These are phyloP conservation scores for Papilio demoleus DNA, from an alignment of 2,888 invertebrate genomes.

Conservation along the genomic window DNA sequence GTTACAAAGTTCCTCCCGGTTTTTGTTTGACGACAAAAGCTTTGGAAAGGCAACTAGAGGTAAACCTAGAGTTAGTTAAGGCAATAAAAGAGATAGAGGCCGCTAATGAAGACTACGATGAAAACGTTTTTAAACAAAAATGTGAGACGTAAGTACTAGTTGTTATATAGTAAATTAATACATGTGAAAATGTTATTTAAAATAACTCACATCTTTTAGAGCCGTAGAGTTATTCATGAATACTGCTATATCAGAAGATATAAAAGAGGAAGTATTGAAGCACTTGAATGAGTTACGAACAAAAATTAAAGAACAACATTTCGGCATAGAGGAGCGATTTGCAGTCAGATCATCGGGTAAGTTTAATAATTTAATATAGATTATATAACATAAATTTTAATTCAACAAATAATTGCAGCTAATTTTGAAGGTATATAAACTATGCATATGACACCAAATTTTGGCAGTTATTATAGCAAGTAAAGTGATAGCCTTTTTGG, in stretches of 20 bases:
- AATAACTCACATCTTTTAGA: conserved; percentile 64
- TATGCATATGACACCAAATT: too few relatives aligned
- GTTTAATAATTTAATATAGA: too few relatives aligned
- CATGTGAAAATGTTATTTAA: not conserved
- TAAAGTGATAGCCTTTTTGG: too few relatives aligned
- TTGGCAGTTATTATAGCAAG: too few relatives aligned
- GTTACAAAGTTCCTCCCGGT: conserved; percentile 86
- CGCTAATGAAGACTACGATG: conserved; percentile 76
- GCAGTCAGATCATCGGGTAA: conserved; percentile 86
- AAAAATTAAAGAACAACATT: conserved; percentile 57
- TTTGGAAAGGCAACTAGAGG: conserved; percentile 82
- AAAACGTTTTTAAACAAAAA: conserved; percentile 74
- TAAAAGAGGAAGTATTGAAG: conserved; percentile 64
- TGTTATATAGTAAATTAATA: not conserved
- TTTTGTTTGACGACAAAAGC: conserved; percentile 87
- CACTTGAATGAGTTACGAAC: conserved; percentile 60
- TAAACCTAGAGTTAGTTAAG: conserved; percentile 67
- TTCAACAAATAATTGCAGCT: too few relatives aligned
- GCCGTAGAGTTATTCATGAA: conserved; percentile 68
- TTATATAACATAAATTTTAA: too few relatives aligned
- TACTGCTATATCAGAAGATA: conserved; percentile 66
- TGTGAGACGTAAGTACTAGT: conserved; percentile 71
- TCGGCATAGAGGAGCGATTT: conserved; percentile 71
- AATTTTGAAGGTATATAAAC: too few relatives aligned
- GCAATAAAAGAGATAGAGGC: conserved; percentile 80